A percentile compares a stretch with the other conserved stretches of the same genome.
Evolutionary conservation across 2,113 vertebrate genomes (phyloP).

Genomic region (Microtus montanus): DNA sequence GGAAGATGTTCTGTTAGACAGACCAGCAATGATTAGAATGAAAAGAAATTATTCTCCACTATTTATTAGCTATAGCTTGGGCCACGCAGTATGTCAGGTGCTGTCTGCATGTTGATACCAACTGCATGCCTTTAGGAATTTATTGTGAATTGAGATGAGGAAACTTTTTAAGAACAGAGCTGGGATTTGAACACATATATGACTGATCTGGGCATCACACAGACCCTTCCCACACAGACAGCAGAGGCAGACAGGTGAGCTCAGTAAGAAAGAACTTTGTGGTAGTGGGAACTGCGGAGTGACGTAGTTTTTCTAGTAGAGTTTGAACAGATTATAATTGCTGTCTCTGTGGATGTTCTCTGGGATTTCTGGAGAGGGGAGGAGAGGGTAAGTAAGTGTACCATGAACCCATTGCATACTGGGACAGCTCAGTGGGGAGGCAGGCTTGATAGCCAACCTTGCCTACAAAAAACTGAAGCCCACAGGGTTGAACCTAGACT

Average conservation of each 20-base stretch:
- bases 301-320: not conserved
- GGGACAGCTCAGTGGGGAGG: not conserved
- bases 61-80: not conserved
- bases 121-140: not conserved
- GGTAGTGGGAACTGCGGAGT: not conserved
- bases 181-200: not conserved
- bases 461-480: not conserved
- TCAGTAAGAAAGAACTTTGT: not conserved
- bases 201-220: not conserved
- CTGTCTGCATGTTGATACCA: not conserved
- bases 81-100: not conserved
- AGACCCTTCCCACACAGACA: not conserved
- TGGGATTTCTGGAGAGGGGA: not conserved
- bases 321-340: not conserved
- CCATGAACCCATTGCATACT: not conserved
- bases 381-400: not conserved
- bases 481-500: not conserved
- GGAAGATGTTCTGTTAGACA: constrained; percentile 18
- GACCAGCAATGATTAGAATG: not conserved
- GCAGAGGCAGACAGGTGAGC: not conserved
- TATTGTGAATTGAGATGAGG: not conserved
- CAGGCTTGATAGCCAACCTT: not conserved
- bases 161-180: not conserved
- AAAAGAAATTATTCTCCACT: not conserved
- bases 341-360: not conserved